Conservation (phyloP, 2,888 invertebrate genomes). For the Papilio protenor region DNA sequence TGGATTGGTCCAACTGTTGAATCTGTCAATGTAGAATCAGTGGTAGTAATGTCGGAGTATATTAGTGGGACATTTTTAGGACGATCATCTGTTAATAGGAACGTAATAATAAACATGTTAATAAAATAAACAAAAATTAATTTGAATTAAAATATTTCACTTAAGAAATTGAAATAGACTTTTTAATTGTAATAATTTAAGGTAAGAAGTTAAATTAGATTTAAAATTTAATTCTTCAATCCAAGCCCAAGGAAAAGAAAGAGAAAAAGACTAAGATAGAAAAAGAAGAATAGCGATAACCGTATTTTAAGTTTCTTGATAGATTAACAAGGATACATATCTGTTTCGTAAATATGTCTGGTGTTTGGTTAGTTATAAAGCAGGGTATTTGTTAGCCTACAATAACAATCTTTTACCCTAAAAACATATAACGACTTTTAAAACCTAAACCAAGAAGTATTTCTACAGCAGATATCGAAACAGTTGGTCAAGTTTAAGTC, state of each 20-base stretch:
- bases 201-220: slow-evolving; percentile 24
- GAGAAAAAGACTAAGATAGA: slow-evolving; percentile 44
- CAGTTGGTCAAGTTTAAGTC: slow-evolving; percentile 23
- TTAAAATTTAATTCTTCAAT: slow-evolving; percentile 8
- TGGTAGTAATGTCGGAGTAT: slow-evolving; percentile 65
- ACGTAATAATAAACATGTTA: slow-evolving; percentile 70
- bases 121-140: slow-evolving; percentile 46
- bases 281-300: slow-evolving; percentile 53
- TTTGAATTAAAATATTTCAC: slow-evolving; percentile 14
- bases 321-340: background rate
- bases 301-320: slow-evolving; percentile 43
- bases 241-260: slow-evolving; percentile 46
- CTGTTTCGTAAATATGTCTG: background rate
- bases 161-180: slow-evolving; percentile 23
- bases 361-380: slow-evolving; percentile 18
- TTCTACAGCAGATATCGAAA: slow-evolving; percentile 42
- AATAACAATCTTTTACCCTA: slow-evolving; percentile 54
- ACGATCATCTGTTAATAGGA: slow-evolving; percentile 82
- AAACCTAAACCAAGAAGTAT: slow-evolving; percentile 43
- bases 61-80: slow-evolving; percentile 79
- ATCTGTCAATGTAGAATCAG: slow-evolving; percentile 57
- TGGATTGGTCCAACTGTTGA: slow-evolving; percentile 59
- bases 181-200: slow-evolving; percentile 19
- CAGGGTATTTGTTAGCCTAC: slow-evolving; percentile 26
- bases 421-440: slow-evolving; percentile 44